Evolutionary conservation across 2,888 invertebrate genomes (phyloP), one percentile per base, ranked within the genome.

Genomic region (Synanthedon tipuliformis): DNA sequence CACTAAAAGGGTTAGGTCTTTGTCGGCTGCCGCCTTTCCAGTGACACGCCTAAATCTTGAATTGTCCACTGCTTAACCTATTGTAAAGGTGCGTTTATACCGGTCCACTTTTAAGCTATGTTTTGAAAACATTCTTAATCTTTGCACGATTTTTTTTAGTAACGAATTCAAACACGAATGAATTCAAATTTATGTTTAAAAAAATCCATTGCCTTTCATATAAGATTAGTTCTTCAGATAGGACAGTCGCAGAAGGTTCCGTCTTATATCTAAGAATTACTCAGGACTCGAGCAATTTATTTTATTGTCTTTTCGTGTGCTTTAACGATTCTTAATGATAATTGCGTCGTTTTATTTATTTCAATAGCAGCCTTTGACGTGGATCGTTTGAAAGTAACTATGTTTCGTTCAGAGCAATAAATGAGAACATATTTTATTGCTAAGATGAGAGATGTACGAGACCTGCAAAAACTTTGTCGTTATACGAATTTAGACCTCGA

Each of bases 1-100:
- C 13, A 45, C 7, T 45, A 45, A 45, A 45, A 45, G 45, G 13
- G 45, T 45, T 34, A 13, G 41, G 59, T 62, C 64, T 70, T 69
- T 66, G 65, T 60, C 53, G 60, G 51, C 52, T 52, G 56, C 72
- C 68, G 66, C 62, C 57, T 59, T 60, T 60, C 60, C 59, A 53
- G 52, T 61, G 64, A 64, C 59, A 57, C 56, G 61, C 58, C 61
- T 56, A 60, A 60, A 61, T 56, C 56, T 54, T 55, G 55, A 53
- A 58, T 59, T 60, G 57, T 51, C 50, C 50, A 50, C 57, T 52
- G 34, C 51, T 53, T 54, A 54, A 51, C 54, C 55, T 56, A 13
- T 45, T 45, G 45, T 45, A 45, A 13, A 15, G 45, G 15, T 12
- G 45, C 45, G 12, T 45, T 7, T 15, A 45, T 12, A 45, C 45